Conservation (phyloP, 1,140 invertebrate species). For the Littorina saxatilis region DNA sequence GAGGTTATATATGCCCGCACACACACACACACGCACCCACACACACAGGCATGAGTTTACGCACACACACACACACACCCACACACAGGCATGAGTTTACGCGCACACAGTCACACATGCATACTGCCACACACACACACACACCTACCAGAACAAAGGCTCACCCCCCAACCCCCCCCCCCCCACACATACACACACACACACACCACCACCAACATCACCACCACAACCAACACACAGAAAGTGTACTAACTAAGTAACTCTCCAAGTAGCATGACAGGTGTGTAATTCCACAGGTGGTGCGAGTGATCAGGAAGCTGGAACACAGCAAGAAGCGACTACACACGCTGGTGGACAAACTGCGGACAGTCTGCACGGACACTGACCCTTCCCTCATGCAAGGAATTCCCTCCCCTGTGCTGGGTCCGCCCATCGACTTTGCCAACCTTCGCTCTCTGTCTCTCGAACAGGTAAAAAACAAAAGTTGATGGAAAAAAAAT, state of each 20-base stretch:
- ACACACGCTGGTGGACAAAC: constrained; percentile 48
- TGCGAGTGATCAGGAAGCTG: constrained; percentile 47
- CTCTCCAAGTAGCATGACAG: not conserved
- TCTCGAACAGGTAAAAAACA: constrained; percentile 40
- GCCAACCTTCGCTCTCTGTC: constrained; percentile 36
- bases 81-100: not conserved
- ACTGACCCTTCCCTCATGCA: constrained; percentile 46
- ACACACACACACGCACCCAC: not conserved
- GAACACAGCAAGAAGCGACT: constrained; percentile 52
- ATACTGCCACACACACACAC: constrained; percentile 3
- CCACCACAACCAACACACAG: no score
- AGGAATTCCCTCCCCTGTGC: constrained; percentile 37
- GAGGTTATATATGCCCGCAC: not conserved
- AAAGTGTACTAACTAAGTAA: not conserved
- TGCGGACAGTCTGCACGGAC: constrained; percentile 44
- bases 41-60: not conserved
- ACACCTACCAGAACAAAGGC: not conserved
- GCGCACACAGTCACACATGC: not conserved
- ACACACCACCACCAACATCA: not conserved
- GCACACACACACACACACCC: not conserved
- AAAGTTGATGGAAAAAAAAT: not conserved
- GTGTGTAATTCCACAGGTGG: constrained; percentile 32
- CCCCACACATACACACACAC: no score
- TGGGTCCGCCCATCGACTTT: constrained; percentile 32
- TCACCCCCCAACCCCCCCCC: no score